phyloP scores from a whole-genome alignment of 2,797 vertebrate species.

The Acipenser transmontanus region DNA sequence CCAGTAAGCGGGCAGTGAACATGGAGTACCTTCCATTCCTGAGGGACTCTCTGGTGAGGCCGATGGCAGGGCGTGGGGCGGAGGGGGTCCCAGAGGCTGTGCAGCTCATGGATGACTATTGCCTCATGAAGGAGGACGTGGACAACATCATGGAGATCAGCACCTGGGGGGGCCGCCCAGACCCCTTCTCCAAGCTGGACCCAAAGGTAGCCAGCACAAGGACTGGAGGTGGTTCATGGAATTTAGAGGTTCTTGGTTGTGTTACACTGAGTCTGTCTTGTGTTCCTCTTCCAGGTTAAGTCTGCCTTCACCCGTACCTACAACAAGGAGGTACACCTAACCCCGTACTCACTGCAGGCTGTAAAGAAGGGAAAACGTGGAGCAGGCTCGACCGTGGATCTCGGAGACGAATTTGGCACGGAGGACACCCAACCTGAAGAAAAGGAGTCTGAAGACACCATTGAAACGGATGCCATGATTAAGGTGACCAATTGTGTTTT shows the following conservation, averaged over 20 bases:
- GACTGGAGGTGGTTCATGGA: too few relatives aligned
- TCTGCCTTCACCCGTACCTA: constrained; percentile 89
- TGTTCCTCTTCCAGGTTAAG: constrained; percentile 71
- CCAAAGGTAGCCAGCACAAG: constrained; percentile 68
- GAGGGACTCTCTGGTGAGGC: constrained; percentile 68
- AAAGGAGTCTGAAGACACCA: constrained; percentile 48
- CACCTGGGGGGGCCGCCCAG: constrained; percentile 77
- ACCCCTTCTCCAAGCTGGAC: constrained; percentile 85
- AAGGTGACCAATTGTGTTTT: constrained; percentile 62
- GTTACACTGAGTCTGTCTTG: too few relatives aligned
- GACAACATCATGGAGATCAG: constrained; percentile 93
- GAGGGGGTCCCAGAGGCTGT: constrained; percentile 75
- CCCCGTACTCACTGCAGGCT: constrained; percentile 76
- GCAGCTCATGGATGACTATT: constrained; percentile 80
- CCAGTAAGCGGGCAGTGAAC: constrained; percentile 79
- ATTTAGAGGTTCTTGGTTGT: too few relatives aligned
- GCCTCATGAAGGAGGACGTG: constrained; percentile 87
- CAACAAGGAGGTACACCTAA: constrained; percentile 82
- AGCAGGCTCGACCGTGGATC: neutral
- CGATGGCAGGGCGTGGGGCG: constrained; percentile 61
- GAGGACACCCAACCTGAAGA: constrained; percentile 52
- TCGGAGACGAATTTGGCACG: too few relatives aligned
- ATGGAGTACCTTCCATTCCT: constrained; percentile 81
- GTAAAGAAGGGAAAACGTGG: constrained; percentile 65
- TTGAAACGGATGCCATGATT: constrained; percentile 84